Percentiles rank a stretch among this genome's conserved stretches.
Conservation (phyloP, 1,140 invertebrate genomes). For the Asbolus verrucosus region DNA sequence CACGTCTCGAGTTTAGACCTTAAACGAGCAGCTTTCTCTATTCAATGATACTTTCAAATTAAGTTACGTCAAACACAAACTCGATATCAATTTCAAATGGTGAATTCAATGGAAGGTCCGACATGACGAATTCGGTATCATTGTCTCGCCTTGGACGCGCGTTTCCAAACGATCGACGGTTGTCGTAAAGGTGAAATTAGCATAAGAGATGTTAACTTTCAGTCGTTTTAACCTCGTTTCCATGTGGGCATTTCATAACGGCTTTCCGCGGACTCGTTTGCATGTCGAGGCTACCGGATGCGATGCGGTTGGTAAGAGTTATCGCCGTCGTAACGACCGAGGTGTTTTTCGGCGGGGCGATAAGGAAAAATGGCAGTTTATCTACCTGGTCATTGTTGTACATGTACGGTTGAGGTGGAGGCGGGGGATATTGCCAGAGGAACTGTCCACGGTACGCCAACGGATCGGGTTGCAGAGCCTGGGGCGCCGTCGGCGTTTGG, state of each 20-base stretch:
- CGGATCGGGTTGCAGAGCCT: constrained; percentile 55
- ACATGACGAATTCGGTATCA: background rate
- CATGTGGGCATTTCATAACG: constrained; percentile 22
- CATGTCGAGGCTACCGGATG: constrained; percentile 23
- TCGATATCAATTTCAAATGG: constrained; percentile 23
- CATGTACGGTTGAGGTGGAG: constrained; percentile 78
- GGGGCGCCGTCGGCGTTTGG: constrained; percentile 50
- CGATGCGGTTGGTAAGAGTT: too few species aligned
- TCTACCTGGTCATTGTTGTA: constrained; percentile 84
- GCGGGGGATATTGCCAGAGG: constrained; percentile 83
- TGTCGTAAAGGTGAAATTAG: constrained; percentile 39
- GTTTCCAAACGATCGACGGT: background rate
- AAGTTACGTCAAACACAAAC: constrained; percentile 31
- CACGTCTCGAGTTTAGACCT: constrained; percentile 21
- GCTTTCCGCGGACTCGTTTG: constrained; percentile 39
- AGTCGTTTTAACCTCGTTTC: constrained; percentile 43
- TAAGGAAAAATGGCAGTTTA: constrained; percentile 46
- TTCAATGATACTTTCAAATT: constrained; percentile 37
- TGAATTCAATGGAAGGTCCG: constrained; percentile 3
- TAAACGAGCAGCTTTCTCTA: constrained; percentile 19
- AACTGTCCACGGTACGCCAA: constrained; percentile 70
- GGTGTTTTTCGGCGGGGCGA: background rate
- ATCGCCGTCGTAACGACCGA: too few species aligned
- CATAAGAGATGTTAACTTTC: constrained; percentile 41
- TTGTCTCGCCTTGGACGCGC: constrained; percentile 13